These are phyloP conservation scores for Delphinapterus leucas DNA, from an alignment of 2,113 vertebrate species.

Conservation along the genomic window DNA sequence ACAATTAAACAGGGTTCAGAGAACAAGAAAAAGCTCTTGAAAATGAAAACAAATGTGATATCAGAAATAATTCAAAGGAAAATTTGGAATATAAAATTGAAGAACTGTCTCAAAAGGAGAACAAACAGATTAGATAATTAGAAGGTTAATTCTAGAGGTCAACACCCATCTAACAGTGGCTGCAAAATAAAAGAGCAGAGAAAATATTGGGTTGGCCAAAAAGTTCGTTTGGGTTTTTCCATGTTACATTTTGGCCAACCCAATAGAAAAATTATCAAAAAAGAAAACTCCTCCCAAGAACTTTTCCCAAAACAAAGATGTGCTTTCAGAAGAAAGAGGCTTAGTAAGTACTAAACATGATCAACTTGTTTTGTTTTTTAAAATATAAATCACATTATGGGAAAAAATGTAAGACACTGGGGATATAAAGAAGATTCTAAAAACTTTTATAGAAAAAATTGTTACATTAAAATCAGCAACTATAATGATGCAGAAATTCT, in stretches of 20 bases:
- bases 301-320: not conserved
- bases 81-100: not conserved
- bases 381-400: not conserved
- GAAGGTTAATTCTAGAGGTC: not conserved
- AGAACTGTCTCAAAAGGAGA: conserved; percentile 11
- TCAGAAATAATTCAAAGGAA: not conserved
- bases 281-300: not conserved
- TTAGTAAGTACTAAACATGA: not conserved
- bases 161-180: not conserved
- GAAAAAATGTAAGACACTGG: not conserved
- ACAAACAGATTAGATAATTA: not conserved
- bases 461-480: not conserved
- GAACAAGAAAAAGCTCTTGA: not conserved
- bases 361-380: not conserved
- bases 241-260: no score
- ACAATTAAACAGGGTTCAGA: not conserved
- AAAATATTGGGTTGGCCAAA: not conserved
- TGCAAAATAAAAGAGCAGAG: not conserved
- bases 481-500: not conserved
- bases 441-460: not conserved
- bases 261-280: not conserved
- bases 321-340: not conserved
- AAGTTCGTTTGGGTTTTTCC: not conserved
- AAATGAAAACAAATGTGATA: not conserved
- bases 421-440: not conserved